phyloP scores from a whole-genome alignment of 2,888 invertebrate species.

The Pseudanteris insignis region DNA sequence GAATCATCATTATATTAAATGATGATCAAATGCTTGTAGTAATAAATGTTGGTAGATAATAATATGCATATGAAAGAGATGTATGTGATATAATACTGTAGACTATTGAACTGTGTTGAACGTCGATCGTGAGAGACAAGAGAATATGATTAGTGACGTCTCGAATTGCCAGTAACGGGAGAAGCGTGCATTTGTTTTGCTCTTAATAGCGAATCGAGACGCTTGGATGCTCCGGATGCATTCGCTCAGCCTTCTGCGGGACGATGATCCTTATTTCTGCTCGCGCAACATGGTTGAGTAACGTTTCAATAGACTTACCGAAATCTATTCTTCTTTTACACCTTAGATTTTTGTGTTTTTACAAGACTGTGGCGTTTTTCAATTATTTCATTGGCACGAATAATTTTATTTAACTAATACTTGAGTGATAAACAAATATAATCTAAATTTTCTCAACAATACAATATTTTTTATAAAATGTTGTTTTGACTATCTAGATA shows the following conservation, averaged over 20 bases:
- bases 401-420: no score
- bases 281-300: constrained; percentile 29
- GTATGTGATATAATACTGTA: constrained; percentile 8
- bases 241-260: constrained; percentile 25
- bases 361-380: no score
- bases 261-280: constrained; percentile 34
- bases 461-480: no score
- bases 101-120: constrained; percentile 24
- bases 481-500: no score
- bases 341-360: no score
- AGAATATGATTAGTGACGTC: constrained; percentile 38
- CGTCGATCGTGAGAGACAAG: constrained; percentile 32
- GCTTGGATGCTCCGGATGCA: constrained; percentile 33
- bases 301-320: constrained; percentile 16
- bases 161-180: constrained; percentile 44
- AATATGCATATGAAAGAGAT: no score
- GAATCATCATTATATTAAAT: no score
- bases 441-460: no score
- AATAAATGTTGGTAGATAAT: no score
- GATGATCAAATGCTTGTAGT: no score
- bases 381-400: no score
- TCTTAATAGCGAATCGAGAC: constrained; percentile 33
- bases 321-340: constrained; percentile 1
- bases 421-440: no score
- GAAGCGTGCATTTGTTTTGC: constrained; percentile 44